Evolutionary conservation across 2,797 vertebrate genomes (phyloP).

Genomic region (Miichthys miiuy): DNA sequence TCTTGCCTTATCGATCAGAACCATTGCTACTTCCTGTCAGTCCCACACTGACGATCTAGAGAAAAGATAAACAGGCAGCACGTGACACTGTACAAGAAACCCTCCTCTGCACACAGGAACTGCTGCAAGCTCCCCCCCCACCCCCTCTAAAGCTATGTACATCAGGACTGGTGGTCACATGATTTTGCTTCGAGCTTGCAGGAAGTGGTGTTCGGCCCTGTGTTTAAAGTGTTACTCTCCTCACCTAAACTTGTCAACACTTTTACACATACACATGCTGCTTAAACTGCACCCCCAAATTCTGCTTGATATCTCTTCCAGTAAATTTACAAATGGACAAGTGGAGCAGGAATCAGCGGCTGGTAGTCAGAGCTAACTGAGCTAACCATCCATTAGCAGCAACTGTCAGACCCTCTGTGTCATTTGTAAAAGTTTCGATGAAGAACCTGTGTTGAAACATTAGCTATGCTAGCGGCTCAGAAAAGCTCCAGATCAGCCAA

Average conservation of each 20-base stretch:
- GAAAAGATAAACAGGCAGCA: not conserved
- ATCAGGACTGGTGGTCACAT: constrained; percentile 5
- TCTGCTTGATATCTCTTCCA: too few relatives aligned
- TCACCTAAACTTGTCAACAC: constrained; percentile 8
- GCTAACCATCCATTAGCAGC: too few relatives aligned
- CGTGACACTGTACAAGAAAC: constrained; percentile 2
- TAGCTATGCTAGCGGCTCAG: too few relatives aligned
- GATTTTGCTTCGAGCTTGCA: not conserved
- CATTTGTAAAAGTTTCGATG: too few relatives aligned
- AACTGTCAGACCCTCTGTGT: too few relatives aligned
- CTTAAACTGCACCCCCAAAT: not conserved
- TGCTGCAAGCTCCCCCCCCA: not conserved
- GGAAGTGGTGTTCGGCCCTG: constrained; percentile 13
- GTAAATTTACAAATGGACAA: too few relatives aligned
- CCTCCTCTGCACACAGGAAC: not conserved
- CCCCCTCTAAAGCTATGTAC: not conserved
- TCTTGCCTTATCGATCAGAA: not conserved
- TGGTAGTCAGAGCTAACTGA: too few relatives aligned
- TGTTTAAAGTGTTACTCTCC: constrained; percentile 48
- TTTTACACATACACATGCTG: too few relatives aligned
- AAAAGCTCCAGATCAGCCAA: too few relatives aligned
- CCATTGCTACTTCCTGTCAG: not conserved
- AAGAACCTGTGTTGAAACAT: too few relatives aligned
- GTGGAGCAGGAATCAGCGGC: too few relatives aligned
- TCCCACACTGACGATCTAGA: not conserved